Evolutionary conservation across 2,888 invertebrate genomes (phyloP).

Genomic region (Stegana nigrithorax): DNA sequence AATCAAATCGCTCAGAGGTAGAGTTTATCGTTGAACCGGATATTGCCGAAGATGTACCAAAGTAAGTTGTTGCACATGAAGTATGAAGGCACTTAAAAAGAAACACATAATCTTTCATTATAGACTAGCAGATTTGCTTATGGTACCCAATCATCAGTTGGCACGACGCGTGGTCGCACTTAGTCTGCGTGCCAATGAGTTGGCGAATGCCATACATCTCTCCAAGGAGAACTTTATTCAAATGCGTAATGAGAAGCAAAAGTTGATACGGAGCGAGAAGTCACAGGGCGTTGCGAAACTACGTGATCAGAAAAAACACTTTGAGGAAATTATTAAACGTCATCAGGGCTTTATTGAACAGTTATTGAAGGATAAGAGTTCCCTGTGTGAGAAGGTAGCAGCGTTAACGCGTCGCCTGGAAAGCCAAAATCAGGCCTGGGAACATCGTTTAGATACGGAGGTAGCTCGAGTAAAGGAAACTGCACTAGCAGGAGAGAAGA

Average conservation of each 20-base stretch:
- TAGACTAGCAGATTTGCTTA: constrained; percentile 67
- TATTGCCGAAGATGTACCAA: constrained; percentile 68
- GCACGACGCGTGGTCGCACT: constrained; percentile 66
- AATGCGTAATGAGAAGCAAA: constrained; percentile 66
- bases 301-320: constrained; percentile 76
- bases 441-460: constrained; percentile 82
- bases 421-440: constrained; percentile 74
- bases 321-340: constrained; percentile 78
- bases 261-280: constrained; percentile 66
- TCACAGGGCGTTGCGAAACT: constrained; percentile 69
- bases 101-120: background rate
- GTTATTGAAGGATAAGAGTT: constrained; percentile 83
- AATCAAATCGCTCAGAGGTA: constrained; percentile 65
- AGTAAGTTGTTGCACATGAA: constrained; percentile 47
- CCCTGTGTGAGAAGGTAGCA: constrained; percentile 74
- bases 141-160: constrained; percentile 68
- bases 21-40: constrained; percentile 68
- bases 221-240: constrained; percentile 67
- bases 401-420: constrained; percentile 66
- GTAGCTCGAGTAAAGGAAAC: constrained; percentile 81
- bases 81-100: background rate
- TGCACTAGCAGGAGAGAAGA: constrained; percentile 81
- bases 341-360: constrained; percentile 88
- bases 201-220: constrained; percentile 67
- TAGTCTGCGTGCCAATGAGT: constrained; percentile 67